These are phyloP conservation scores for Gambusia affinis DNA, from an alignment of 2,113 vertebrate species.

Conservation along the genomic window DNA sequence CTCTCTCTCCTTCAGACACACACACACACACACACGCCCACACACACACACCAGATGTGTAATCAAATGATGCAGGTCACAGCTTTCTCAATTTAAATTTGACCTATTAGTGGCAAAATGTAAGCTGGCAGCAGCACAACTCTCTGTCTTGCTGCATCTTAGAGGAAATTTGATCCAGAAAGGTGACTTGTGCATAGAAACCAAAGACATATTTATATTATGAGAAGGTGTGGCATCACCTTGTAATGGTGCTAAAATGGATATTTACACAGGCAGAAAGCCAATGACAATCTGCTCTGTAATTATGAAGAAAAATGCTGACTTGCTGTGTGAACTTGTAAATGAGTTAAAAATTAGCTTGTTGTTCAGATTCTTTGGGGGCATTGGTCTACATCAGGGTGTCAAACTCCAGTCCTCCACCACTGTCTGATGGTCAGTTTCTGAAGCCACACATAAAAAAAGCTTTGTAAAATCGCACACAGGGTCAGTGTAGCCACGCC, in stretches of 20 bases:
- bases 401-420: too few relatives aligned
- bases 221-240: slow-evolving; percentile 22
- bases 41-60: slow-evolving; percentile 33
- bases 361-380: not conserved
- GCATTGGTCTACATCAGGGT: not conserved
- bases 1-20: slow-evolving; percentile 1
- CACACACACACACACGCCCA: slow-evolving; percentile 13
- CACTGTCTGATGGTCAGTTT: too few relatives aligned
- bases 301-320: not conserved
- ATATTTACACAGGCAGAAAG: not conserved
- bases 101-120: slow-evolving; percentile 50
- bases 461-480: too few relatives aligned
- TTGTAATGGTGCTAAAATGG: slow-evolving; percentile 1
- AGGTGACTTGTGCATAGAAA: slow-evolving; percentile 23
- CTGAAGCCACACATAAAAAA: too few relatives aligned
- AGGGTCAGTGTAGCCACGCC: too few relatives aligned
- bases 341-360: not conserved
- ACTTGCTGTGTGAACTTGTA: not conserved
- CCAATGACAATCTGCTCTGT: not conserved
- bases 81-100: slow-evolving; percentile 57
- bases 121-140: slow-evolving; percentile 10
- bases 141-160: slow-evolving; percentile 11
- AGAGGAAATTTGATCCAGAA: slow-evolving; percentile 5
- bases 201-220: not conserved
- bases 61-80: slow-evolving; percentile 67